Evolutionary conservation across 2,888 invertebrate species (phyloP).

Genomic region (Hylaea fasciaria): DNA sequence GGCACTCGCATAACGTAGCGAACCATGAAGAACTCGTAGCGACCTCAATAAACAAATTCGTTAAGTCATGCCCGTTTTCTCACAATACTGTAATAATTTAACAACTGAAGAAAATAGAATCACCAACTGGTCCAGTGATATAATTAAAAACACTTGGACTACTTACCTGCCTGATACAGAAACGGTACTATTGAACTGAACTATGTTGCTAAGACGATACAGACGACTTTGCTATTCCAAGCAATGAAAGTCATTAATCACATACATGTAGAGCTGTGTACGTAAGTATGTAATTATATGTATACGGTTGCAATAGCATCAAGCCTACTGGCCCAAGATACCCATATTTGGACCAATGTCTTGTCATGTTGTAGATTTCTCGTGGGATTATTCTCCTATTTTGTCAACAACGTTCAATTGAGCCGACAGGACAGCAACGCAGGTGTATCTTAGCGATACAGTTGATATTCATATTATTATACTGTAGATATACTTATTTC

Average conservation of each 20-base stretch:
- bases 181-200: conserved; percentile 62
- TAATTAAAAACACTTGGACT: conserved; percentile 31
- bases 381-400: conserved; percentile 61
- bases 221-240: conserved; percentile 75
- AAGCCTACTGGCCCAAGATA: conserved; percentile 57
- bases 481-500: conserved; percentile 37
- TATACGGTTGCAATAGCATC: conserved; percentile 53
- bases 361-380: conserved; percentile 59
- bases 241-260: conserved; percentile 79
- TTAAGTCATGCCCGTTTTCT: conserved; percentile 38
- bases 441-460: conserved; percentile 40
- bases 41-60: conserved; percentile 61
- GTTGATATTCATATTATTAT: conserved; percentile 43
- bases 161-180: conserved; percentile 51
- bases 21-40: conserved; percentile 60
- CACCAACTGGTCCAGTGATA: conserved; percentile 28
- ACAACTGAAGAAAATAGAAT: conserved; percentile 34
- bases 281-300: conserved; percentile 46
- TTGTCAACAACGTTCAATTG: conserved; percentile 44
- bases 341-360: conserved; percentile 64
- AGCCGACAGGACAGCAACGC: conserved; percentile 32
- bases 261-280: conserved; percentile 55
- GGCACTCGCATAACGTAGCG: conserved; percentile 50
- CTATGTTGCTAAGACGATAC: conserved; percentile 48
- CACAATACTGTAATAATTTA: conserved; percentile 29